Percentiles rank a stretch among this genome's conserved stretches.
Evolutionary conservation across 2,797 vertebrate genomes (phyloP).

Genomic region (Tadarida brasiliensis): DNA sequence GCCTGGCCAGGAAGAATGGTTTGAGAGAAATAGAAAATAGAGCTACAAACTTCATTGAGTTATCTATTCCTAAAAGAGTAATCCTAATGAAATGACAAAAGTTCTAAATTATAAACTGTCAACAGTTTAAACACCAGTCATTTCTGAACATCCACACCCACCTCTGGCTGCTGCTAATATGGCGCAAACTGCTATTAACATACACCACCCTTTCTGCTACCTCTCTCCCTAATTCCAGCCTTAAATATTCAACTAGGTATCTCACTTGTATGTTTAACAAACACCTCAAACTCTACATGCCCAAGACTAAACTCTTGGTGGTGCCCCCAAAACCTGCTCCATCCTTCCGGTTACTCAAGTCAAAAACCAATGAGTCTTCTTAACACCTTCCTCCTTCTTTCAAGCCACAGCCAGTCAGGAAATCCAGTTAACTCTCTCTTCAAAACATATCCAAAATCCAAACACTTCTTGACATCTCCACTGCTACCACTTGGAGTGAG

Average conservation of each 20-base stretch:
- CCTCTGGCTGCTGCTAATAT: neutral
- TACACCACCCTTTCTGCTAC: neutral
- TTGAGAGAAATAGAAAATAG: constrained; percentile 22
- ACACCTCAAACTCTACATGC: neutral
- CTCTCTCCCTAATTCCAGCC: neutral
- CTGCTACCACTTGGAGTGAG: neutral
- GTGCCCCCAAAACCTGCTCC: neutral
- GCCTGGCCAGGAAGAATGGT: neutral
- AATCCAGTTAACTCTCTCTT: neutral
- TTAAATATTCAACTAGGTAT: neutral
- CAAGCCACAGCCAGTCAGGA: neutral
- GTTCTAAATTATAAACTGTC: neutral
- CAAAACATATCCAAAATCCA: constrained; percentile 31
- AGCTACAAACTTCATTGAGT: neutral
- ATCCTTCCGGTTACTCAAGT: neutral
- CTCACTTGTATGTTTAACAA: neutral
- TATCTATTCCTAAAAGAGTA: neutral
- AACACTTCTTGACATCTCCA: constrained; percentile 3
- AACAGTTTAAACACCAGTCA: constrained; percentile 6
- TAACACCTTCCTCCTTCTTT: neutral
- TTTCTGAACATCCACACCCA: neutral
- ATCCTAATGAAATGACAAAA: neutral
- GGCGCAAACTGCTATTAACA: neutral
- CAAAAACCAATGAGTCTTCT: neutral
- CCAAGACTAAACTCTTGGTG: neutral